Conservation (phyloP, 2,888 invertebrate genomes). For the Acholoe squamosa region DNA sequence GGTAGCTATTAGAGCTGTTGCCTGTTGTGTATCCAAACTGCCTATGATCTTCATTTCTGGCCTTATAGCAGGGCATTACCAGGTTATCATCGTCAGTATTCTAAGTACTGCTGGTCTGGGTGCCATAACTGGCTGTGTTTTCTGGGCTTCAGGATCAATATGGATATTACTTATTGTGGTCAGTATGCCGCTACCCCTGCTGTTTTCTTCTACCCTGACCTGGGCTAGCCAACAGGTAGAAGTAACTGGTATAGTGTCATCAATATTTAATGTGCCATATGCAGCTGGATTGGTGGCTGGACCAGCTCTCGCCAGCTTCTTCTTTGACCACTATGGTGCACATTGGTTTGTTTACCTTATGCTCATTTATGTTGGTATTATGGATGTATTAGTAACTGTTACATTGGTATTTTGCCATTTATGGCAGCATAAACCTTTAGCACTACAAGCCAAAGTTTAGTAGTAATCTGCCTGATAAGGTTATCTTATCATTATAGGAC, state of each 20-base stretch:
- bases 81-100: background rate
- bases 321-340: background rate
- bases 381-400: background rate
- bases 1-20: background rate
- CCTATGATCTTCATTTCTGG: background rate
- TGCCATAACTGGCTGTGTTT: background rate
- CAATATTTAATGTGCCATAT: background rate
- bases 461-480: too few relatives aligned
- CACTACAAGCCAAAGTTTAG: too few relatives aligned
- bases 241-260: background rate
- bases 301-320: background rate
- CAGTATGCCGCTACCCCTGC: background rate
- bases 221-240: background rate
- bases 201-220: background rate
- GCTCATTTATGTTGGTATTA: background rate
- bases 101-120: background rate
- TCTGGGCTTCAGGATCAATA: background rate
- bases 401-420: background rate
- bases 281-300: background rate
- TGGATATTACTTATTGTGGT: background rate
- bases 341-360: slow-evolving; percentile 19
- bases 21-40: background rate
- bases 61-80: background rate
- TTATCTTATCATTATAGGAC: too few relatives aligned
- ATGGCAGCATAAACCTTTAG: background rate